Evolutionary conservation across 2,888 invertebrate species (phyloP), one percentile per base, ranked within the genome.

Genomic region (Ennomos quercinarius): DNA sequence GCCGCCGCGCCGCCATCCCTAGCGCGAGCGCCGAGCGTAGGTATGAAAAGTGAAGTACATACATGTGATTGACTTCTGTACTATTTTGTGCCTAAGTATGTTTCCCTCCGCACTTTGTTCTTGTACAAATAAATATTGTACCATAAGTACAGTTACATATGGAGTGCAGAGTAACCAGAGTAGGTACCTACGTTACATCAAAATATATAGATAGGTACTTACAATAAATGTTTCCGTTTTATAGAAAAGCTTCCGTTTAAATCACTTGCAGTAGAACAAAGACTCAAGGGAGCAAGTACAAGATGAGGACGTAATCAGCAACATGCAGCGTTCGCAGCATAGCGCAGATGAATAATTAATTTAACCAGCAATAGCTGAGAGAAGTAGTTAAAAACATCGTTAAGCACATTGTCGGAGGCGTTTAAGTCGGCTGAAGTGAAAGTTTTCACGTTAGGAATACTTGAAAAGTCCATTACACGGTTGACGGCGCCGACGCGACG

Each of bases 401-500:
- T 88, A 89, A 86, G 87, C 87, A 85, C 86, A 89, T 90, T 88
- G 88, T 89, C 86, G 83, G 81, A 76, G 84, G 79, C 87, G 83
- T 86, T 88, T 80, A 84, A 86, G 84, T 78, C 81, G 78, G 78
- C 78, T 82, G 77, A 78, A 84, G 86, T 82, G 82, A 84, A 90
- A 90, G 87, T 91, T 90, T 86, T 80, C 89, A 85, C 87, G 88
- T 89, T 89, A 89, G 81, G 83, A 89, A 89, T 89, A 89, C 91
- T 90, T 89, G 89, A 84, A 86, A 91, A 91, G 87, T 91, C 90
- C 89, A 91, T 91, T 90, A 91, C 90, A 89, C 87, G 90, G 83
- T 79, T 85, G 86, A 85, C 82, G 83, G 85, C 77, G 79, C 74
- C 77, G 76, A 76, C 80, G 78, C 77, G 76, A 76, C 80, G 78